These are phyloP conservation scores for Macrotis lagotis DNA, from an alignment of 2,113 vertebrate species.

Conservation along the genomic window DNA sequence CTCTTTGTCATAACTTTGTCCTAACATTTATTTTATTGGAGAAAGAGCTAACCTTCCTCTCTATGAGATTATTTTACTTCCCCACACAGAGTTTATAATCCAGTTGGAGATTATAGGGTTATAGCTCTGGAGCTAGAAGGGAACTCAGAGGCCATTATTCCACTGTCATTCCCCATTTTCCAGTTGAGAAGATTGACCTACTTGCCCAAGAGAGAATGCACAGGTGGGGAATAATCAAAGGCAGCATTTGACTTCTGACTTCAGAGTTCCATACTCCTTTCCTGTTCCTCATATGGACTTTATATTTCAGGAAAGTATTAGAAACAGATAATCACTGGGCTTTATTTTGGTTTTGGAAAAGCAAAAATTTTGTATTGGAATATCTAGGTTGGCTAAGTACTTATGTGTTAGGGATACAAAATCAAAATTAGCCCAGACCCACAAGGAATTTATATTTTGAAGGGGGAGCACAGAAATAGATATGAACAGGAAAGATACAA, in stretches of 20 bases:
- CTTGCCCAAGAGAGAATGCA: neutral
- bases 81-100: neutral
- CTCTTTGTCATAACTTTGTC: neutral
- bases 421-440: neutral
- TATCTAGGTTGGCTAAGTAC: neutral
- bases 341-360: neutral
- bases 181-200: neutral
- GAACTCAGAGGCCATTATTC: neutral
- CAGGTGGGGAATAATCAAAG: neutral
- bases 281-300: neutral
- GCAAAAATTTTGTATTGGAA: neutral
- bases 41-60: neutral
- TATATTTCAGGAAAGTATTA: neutral
- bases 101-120: neutral
- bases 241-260: neutral
- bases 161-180: neutral
- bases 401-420: neutral
- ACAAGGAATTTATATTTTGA: neutral
- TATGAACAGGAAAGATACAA: neutral
- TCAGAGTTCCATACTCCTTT: neutral
- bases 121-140: neutral
- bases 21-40: neutral
- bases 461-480: neutral
- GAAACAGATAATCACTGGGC: neutral
- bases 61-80: neutral